A percentile compares a stretch with the other conserved stretches of the same genome.
Conservation (phyloP, 2,888 invertebrate genomes). For the Diabrotica balteata region DNA sequence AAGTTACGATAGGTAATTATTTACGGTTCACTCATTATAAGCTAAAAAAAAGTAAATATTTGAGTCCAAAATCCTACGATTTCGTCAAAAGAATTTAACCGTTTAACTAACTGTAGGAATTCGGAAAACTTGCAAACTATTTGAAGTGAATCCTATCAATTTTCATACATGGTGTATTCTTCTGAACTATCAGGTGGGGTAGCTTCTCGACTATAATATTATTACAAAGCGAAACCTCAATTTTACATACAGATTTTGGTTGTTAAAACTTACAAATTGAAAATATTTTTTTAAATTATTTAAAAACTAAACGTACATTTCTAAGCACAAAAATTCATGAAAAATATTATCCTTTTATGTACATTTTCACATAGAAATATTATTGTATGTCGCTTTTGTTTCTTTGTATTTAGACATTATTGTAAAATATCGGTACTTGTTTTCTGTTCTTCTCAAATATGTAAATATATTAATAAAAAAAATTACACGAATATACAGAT, state of each 20-base stretch:
- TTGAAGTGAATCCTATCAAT: too few species aligned
- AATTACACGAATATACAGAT: not conserved
- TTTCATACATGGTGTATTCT: not conserved
- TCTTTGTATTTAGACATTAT: slow-evolving; percentile 1
- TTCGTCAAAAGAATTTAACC: too few species aligned
- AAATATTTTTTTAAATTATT: not conserved
- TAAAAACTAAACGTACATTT: slow-evolving; percentile 9
- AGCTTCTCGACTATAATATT: slow-evolving; percentile 8
- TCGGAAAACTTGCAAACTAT: too few species aligned
- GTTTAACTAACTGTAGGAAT: too few species aligned
- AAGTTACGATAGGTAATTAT: too few species aligned
- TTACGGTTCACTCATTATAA: too few species aligned
- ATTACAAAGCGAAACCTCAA: slow-evolving; percentile 11
- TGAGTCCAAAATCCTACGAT: too few species aligned
- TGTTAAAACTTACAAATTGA: slow-evolving; percentile 1
- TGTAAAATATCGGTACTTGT: slow-evolving; percentile 10
- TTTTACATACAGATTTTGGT: slow-evolving; percentile 11
- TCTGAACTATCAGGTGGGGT: not conserved
- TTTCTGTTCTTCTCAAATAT: slow-evolving; percentile 11
- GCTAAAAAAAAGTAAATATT: too few species aligned
- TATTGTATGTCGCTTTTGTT: slow-evolving; percentile 5
- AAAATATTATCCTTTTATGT: slow-evolving; percentile 1
- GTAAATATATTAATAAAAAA: slow-evolving; percentile 4
- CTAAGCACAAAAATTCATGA: slow-evolving; percentile 10
- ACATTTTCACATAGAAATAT: slow-evolving; percentile 2